Conservation (phyloP, 2,113 vertebrate genomes). For the Siniperca knerii region DNA sequence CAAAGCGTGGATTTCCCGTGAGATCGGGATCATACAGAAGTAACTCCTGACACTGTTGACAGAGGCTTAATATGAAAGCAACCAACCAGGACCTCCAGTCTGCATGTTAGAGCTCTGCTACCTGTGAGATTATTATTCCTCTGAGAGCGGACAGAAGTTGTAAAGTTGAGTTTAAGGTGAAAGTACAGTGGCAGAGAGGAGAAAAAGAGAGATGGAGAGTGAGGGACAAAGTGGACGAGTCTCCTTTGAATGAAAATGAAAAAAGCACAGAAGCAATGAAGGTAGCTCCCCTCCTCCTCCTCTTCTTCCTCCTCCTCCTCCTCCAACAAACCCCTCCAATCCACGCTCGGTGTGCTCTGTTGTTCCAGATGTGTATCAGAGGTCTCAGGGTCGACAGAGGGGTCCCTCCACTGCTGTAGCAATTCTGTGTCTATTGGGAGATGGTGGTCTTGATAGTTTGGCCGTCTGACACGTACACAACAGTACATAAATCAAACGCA, state of each 20-base stretch:
- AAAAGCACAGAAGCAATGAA: conserved; percentile 32
- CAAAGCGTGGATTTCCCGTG: background rate
- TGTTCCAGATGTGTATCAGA: conserved; percentile 85
- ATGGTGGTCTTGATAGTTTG: conserved; percentile 84
- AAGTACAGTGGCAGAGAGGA: conserved; percentile 35
- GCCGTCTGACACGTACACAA: conserved; percentile 82
- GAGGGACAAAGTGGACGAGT: conserved; percentile 38
- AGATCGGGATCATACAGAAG: conserved; percentile 22
- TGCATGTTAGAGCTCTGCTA: conserved; percentile 18
- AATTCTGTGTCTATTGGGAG: conserved; percentile 82
- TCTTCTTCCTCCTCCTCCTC: conserved; percentile 9
- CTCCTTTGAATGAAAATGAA: conserved; percentile 58
- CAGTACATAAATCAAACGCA: conserved; percentile 86
- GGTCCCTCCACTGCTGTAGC: conserved; percentile 79
- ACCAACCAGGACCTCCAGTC: conserved; percentile 18
- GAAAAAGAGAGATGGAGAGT: conserved; percentile 24
- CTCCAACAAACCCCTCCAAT: conserved; percentile 48
- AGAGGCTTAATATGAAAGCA: conserved; percentile 37
- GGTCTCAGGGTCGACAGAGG: conserved; percentile 79
- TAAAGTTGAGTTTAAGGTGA: conserved; percentile 51
- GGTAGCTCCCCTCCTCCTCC: conserved; percentile 1
- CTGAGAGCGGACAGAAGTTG: conserved; percentile 26
- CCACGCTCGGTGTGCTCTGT: conserved; percentile 50
- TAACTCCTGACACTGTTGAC: conserved; percentile 21
- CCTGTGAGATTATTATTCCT: conserved; percentile 27